These are phyloP conservation scores for Cancer borealis DNA, from an alignment of 2,888 invertebrate species.

Conservation along the genomic window DNA sequence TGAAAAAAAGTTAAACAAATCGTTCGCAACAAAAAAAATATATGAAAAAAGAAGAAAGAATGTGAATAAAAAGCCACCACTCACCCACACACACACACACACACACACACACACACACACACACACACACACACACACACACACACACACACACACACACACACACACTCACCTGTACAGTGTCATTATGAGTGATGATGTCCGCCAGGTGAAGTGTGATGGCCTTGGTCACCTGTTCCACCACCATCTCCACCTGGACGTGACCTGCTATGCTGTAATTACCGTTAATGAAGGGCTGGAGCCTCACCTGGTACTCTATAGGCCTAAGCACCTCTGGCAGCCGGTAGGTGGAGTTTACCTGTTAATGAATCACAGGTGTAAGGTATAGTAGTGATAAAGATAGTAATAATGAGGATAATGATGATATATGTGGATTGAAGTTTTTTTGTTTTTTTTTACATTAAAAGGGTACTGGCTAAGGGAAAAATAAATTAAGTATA, in stretches of 20 bases:
- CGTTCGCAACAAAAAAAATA: too few species aligned
- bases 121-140: neutral
- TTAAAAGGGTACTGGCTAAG: too few species aligned
- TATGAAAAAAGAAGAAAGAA: too few species aligned
- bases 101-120: too few species aligned
- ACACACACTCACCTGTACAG: neutral
- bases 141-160: neutral
- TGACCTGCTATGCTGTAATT: slow-evolving; percentile 78
- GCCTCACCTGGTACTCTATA: slow-evolving; percentile 80
- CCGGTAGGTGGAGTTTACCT: neutral
- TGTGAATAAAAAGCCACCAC: too few species aligned
- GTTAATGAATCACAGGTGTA: neutral
- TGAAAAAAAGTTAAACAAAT: too few species aligned
- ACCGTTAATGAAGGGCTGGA: slow-evolving; percentile 82
- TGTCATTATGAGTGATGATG: slow-evolving; percentile 79
- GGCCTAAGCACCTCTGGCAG: slow-evolving; percentile 25
- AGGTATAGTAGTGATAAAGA: neutral
- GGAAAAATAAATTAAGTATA: too few species aligned
- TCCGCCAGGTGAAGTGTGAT: slow-evolving; percentile 67
- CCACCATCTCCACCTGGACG: slow-evolving; percentile 72
- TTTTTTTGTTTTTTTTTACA: too few species aligned
- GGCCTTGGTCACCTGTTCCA: slow-evolving; percentile 41
- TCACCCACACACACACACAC: too few species aligned
- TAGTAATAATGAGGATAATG: neutral
- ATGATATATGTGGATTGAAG: too few species aligned